A percentile compares a stretch with the other conserved stretches of the same genome.
Conservation (phyloP, 2,888 invertebrate species). For the Agrotis segetum region DNA sequence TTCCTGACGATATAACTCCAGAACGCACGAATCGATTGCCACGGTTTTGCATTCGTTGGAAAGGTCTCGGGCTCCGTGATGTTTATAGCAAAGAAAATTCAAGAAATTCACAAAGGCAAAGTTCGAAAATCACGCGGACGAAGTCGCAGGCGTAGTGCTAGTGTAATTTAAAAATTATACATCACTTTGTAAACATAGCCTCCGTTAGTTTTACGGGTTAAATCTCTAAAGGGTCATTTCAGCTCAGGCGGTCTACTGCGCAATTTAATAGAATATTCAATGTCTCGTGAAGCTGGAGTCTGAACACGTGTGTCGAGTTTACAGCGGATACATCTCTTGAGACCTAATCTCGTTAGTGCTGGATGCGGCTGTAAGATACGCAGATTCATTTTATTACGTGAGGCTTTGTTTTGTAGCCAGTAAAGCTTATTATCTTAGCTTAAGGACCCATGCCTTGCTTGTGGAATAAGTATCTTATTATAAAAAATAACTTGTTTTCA, state of each 20-base stretch:
- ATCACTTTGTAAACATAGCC: slow-evolving; percentile 13
- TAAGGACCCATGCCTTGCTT: neutral
- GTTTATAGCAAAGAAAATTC: no score
- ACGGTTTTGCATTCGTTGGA: no score
- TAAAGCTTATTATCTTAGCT: neutral
- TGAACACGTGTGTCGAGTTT: slow-evolving; percentile 13
- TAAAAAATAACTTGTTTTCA: neutral
- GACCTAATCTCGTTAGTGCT: slow-evolving; percentile 28
- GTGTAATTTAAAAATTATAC: slow-evolving; percentile 27
- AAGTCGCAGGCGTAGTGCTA: no score
- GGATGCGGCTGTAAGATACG: neutral
- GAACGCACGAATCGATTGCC: no score
- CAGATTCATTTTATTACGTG: slow-evolving; percentile 17
- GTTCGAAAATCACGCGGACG: no score
- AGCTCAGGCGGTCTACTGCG: slow-evolving; percentile 1
- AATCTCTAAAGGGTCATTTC: slow-evolving; percentile 30
- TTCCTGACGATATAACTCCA: no score
- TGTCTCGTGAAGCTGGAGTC: slow-evolving; percentile 16
- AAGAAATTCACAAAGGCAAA: no score
- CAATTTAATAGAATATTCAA: slow-evolving; percentile 49
- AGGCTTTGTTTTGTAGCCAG: neutral
- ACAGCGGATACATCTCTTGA: slow-evolving; percentile 27
- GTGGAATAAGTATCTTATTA: neutral
- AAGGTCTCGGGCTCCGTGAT: no score
- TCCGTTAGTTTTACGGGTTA: slow-evolving; percentile 3